Evolutionary conservation across 2,888 invertebrate species (phyloP), one percentile per base, ranked within the genome.

Genomic region (Amaurobius ferox): DNA sequence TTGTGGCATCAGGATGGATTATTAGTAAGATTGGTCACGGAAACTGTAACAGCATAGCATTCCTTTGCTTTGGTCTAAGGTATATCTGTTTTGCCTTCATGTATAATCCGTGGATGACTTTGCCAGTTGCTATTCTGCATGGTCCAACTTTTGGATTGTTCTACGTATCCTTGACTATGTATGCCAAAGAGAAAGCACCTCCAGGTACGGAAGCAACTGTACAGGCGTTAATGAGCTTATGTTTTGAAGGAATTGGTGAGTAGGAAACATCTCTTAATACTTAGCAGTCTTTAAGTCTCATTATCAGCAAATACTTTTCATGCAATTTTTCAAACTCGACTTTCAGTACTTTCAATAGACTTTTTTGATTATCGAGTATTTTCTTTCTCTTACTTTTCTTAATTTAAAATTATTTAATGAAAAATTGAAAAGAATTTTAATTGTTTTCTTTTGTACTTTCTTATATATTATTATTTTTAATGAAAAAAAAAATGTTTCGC

Each of bases 131-230:
- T 91, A 91, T 97, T 86, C 92, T 96, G 11, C 96, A 98, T 91
- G 97, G 98, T 0, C 92, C 97, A 23, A 96, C 97, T 0, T 96
- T 96, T 91, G 97, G 97, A 23, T 93, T 97, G 90, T 95, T 96
- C 90, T 97, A 96, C 90, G 94, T 88, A 28, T 73, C 81, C 3
- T 87, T 89, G 87, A 88, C 89, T 0, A 66, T 64, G 70, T 87
- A 76, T 55, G 87, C 66, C 6, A 85, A 83, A 32, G 71, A 32
- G n/a, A 28, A 74, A 32, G 87, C 87, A 3, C 87, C 87, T 0
- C 55, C 76, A 35, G 87, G 87, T 9, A 85, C 87, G 6, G 87
- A 87, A 44, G 95, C 96, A 0, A 97, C 97, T 16, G 94, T 97
- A 90, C 96, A 96, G 93, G 96, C 96, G 72, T 92, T 97, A 62